Evolutionary conservation across 1,140 invertebrate species (phyloP).

Genomic region (Dryas iulia): DNA sequence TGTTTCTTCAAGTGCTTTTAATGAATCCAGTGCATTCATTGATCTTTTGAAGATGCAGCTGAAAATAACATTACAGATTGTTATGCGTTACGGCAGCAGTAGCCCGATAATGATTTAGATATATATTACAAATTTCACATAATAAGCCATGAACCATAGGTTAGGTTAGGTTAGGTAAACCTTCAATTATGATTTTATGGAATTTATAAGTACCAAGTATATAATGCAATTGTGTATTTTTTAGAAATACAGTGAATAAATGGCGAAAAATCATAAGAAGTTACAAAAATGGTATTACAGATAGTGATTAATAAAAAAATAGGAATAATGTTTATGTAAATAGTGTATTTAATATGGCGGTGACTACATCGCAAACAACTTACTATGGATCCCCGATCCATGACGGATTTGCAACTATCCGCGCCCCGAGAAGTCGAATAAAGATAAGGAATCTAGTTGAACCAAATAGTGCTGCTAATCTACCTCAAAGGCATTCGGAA

Average conservation of each 20-base stretch:
- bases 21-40: constrained; percentile 28
- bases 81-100: not conserved
- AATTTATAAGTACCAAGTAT: not conserved
- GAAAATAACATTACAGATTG: constrained; percentile 24
- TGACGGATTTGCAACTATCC: constrained; percentile 90
- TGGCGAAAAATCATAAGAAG: not conserved
- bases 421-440: constrained; percentile 81
- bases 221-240: not conserved
- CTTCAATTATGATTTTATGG: not conserved
- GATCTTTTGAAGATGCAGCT: constrained; percentile 27
- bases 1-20: constrained; percentile 36
- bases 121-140: not conserved
- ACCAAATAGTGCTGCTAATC: constrained; percentile 65
- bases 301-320: not conserved
- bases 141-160: not conserved
- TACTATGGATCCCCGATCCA: constrained; percentile 84
- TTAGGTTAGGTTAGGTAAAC: not conserved
- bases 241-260: not conserved
- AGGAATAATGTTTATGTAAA: constrained; percentile 13
- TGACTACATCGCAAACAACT: constrained; percentile 65
- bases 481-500: constrained; percentile 76
- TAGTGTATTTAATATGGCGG: constrained; percentile 57
- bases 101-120: not conserved
- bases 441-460: constrained; percentile 76
- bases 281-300: not conserved